phyloP scores from a whole-genome alignment of 2,888 invertebrate genomes.

The Yponomeuta evonymella region DNA sequence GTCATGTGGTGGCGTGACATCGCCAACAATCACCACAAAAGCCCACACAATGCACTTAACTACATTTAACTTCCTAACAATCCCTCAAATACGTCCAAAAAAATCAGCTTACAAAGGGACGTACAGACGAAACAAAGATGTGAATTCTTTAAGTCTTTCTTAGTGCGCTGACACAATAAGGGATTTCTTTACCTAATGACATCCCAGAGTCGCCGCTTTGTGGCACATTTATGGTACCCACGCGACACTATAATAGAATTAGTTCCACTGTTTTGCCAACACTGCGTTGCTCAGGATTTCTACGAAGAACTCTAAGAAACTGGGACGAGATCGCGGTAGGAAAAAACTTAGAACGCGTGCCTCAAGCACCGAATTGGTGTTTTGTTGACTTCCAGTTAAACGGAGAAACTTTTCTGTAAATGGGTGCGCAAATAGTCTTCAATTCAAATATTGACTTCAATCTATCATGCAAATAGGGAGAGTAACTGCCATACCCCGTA shows the following conservation, averaged over 20 bases:
- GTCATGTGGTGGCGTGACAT: constrained; percentile 58
- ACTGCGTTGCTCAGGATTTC: constrained; percentile 47
- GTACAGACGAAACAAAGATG: constrained; percentile 44
- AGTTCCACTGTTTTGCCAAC: constrained; percentile 72
- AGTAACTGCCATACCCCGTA: no score
- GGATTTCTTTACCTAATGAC: constrained; percentile 60
- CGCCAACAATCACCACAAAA: constrained; percentile 37
- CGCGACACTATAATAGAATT: constrained; percentile 72
- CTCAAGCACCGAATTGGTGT: constrained; percentile 14
- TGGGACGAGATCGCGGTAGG: constrained; percentile 37
- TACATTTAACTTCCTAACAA: constrained; percentile 74
- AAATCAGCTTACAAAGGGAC: constrained; percentile 57
- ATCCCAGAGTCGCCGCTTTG: constrained; percentile 58
- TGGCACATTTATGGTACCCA: constrained; percentile 69
- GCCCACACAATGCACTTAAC: constrained; percentile 55
- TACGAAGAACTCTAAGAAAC: constrained; percentile 55
- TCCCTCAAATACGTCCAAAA: constrained; percentile 52
- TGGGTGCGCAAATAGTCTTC: not conserved
- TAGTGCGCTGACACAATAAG: constrained; percentile 49
- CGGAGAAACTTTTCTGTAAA: constrained; percentile 12
- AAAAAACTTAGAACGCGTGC: constrained; percentile 65
- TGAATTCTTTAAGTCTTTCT: constrained; percentile 49
- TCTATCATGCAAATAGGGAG: no score
- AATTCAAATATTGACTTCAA: no score
- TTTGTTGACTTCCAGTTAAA: constrained; percentile 12